These are phyloP conservation scores for Pteria penguin DNA, from an alignment of 2,888 invertebrate genomes.

Conservation along the genomic window DNA sequence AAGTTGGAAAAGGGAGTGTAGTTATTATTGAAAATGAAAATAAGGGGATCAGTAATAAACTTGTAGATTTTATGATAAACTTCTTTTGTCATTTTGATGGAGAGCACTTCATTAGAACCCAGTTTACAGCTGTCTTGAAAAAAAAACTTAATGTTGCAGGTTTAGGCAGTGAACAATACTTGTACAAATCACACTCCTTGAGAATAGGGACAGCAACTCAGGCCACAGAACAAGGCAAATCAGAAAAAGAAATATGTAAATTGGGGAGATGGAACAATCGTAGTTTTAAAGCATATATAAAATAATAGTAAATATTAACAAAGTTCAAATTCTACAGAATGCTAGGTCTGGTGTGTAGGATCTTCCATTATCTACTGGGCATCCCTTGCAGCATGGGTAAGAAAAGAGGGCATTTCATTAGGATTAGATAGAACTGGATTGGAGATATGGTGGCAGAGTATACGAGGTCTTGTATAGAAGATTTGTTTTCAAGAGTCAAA, in stretches of 20 bases:
- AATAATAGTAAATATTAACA: too few species aligned
- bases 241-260: conserved; percentile 1
- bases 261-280: conserved; percentile 11
- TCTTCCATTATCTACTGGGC: neutral
- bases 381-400: neutral
- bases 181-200: conserved; percentile 16
- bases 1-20: too few species aligned
- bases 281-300: conserved; percentile 1
- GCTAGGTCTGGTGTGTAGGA: conserved; percentile 5
- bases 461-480: neutral
- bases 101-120: neutral
- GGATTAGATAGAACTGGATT: neutral
- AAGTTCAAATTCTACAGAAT: neutral
- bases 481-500: neutral
- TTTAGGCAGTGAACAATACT: neutral
- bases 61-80: too few species aligned
- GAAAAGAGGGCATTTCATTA: neutral
- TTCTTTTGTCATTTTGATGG: conserved; percentile 16
- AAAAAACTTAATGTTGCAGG: neutral
- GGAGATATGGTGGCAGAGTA: neutral
- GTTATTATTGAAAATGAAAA: too few species aligned
- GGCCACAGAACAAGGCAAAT: neutral
- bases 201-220: conserved; percentile 6
- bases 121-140: neutral
- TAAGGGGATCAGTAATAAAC: too few species aligned